These are phyloP conservation scores for Geococcyx californianus DNA, from an alignment of 2,113 vertebrate species.

Conservation along the genomic window DNA sequence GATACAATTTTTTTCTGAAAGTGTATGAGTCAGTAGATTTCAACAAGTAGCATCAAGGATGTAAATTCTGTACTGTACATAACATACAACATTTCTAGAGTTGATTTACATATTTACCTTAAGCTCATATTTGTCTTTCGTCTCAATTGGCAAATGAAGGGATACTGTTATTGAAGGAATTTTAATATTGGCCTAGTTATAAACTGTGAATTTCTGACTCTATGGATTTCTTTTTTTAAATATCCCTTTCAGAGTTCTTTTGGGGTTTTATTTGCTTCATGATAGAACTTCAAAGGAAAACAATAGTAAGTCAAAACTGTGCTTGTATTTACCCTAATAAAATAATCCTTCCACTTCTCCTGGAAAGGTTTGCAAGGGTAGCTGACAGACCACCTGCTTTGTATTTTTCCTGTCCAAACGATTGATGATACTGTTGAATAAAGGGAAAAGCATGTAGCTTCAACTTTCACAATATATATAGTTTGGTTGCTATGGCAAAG, in stretches of 20 bases:
- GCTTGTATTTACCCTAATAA: not conserved
- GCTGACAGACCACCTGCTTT: slow-evolving; percentile 18
- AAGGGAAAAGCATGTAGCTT: not conserved
- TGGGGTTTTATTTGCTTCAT: slow-evolving; percentile 33
- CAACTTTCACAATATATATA: not conserved
- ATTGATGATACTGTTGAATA: not conserved
- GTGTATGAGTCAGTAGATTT: slow-evolving; percentile 60
- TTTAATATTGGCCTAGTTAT: slow-evolving; percentile 49
- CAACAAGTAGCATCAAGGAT: slow-evolving; percentile 51
- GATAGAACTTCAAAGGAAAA: not conserved
- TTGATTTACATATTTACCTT: slow-evolving; percentile 48
- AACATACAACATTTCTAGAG: slow-evolving; percentile 64
- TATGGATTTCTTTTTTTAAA: slow-evolving; percentile 12
- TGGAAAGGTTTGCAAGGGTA: not conserved
- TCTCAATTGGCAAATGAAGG: slow-evolving; percentile 59
- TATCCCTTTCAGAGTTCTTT: slow-evolving; percentile 51
- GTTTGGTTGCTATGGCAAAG: not conserved
- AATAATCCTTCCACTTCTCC: not conserved
- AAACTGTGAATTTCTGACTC: slow-evolving; percentile 74
- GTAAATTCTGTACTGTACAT: slow-evolving; percentile 67
- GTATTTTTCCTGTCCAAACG: not conserved
- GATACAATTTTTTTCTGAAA: not conserved
- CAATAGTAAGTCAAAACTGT: not conserved
- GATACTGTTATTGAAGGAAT: slow-evolving; percentile 66
- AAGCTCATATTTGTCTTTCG: slow-evolving; percentile 57